These are phyloP conservation scores for Stichodactyla helianthus DNA, from an alignment of 64 coral and sea anemone species.

Conservation along the genomic window DNA sequence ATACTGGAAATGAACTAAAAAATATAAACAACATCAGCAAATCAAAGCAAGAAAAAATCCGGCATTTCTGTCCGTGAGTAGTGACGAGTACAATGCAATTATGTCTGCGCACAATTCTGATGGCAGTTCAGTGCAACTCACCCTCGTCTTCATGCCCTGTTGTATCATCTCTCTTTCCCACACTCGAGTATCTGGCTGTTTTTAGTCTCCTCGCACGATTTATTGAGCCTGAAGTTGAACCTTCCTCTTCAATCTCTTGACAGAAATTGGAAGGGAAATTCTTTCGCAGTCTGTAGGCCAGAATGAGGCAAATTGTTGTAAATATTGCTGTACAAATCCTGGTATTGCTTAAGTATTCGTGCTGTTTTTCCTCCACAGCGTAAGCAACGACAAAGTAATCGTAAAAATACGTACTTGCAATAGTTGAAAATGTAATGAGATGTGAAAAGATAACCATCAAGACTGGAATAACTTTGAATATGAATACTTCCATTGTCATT, in stretches of 20 bases:
- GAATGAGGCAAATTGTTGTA: background rate
- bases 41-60: too few species aligned
- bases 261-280: background rate
- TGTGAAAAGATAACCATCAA: background rate
- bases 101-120: background rate
- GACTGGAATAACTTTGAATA: slow-evolving; percentile 43
- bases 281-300: slow-evolving; percentile 20
- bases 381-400: slow-evolving; percentile 13
- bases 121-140: too few species aligned
- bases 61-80: background rate
- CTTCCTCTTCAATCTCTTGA: background rate
- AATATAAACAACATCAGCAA: background rate
- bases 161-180: background rate
- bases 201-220: background rate
- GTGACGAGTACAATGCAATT: background rate
- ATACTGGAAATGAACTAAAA: slow-evolving; percentile 52
- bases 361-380: background rate
- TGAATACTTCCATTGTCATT: slow-evolving; percentile 17
- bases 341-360: slow-evolving; percentile 1
- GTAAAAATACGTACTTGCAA: background rate
- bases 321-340: slow-evolving; percentile 1
- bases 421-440: background rate
- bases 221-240: background rate
- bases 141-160: background rate
- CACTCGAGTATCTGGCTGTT: background rate